phyloP scores from a whole-genome alignment of 2,113 vertebrate species.

The Tragelaphus strepsiceros region DNA sequence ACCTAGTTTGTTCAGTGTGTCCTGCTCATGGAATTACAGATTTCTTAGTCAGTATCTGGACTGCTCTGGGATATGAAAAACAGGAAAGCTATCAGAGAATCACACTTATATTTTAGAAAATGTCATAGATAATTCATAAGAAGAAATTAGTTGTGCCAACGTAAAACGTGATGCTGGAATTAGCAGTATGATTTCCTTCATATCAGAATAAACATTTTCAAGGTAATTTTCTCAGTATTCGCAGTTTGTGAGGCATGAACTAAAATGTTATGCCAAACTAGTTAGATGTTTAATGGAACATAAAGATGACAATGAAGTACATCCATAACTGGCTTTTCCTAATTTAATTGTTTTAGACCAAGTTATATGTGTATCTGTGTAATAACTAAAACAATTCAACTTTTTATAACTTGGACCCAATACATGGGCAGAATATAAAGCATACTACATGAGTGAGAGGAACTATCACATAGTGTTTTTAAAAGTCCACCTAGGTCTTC shows the following conservation, averaged over 20 bases:
- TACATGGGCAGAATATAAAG: neutral
- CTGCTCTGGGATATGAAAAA: neutral
- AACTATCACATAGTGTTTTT: neutral
- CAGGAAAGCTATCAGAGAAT: neutral
- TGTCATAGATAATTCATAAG: neutral
- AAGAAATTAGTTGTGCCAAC: neutral
- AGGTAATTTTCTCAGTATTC: constrained; percentile 11
- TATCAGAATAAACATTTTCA: constrained; percentile 13
- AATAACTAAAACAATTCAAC: neutral
- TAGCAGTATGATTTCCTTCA: neutral
- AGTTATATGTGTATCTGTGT: neutral
- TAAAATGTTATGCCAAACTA: constrained; percentile 24
- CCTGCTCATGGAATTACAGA: neutral
- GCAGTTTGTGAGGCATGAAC: constrained; percentile 14
- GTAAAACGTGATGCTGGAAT: neutral
- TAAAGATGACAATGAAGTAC: neutral
- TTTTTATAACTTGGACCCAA: neutral
- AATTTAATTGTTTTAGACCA: neutral
- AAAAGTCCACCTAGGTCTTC: neutral
- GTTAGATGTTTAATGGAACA: neutral
- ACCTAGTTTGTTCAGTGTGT: neutral
- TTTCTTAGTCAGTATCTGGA: neutral
- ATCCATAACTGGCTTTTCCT: neutral
- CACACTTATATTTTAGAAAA: neutral
- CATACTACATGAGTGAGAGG: neutral